These are phyloP conservation scores for Dasyurus viverrinus DNA, from an alignment of 2,113 vertebrate species.

Conservation along the genomic window DNA sequence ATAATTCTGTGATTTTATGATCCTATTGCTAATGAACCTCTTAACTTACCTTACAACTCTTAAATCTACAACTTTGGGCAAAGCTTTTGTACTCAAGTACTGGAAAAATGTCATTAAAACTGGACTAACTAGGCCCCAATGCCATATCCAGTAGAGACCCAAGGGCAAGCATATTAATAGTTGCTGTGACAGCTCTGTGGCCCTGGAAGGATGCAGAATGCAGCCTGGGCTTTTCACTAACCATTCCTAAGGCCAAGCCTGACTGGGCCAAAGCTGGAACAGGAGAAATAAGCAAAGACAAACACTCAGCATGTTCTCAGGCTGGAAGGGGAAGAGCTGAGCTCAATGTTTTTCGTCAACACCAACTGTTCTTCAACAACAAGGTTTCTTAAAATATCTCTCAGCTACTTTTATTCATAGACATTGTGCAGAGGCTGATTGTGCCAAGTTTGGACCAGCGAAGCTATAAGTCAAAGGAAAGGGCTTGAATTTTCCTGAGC, in stretches of 20 bases:
- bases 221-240: background rate
- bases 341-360: background rate
- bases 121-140: constrained; percentile 22
- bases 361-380: constrained; percentile 7
- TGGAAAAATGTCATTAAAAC: constrained; percentile 8
- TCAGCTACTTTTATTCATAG: constrained; percentile 29
- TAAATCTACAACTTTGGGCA: constrained; percentile 31
- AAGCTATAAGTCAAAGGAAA: constrained; percentile 65
- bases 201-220: background rate
- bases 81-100: constrained; percentile 44
- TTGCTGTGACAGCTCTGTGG: background rate
- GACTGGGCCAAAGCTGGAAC: background rate
- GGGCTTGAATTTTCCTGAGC: constrained; percentile 72
- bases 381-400: background rate
- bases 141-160: background rate
- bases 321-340: background rate
- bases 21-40: background rate
- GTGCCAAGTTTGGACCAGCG: constrained; percentile 49
- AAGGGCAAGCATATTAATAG: background rate
- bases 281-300: background rate
- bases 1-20: background rate
- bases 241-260: background rate
- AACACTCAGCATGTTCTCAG: background rate
- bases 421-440: constrained; percentile 24
- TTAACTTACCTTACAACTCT: background rate